Conservation (phyloP, 2,888 invertebrate genomes). For the Hydroisotoma schaefferi region DNA sequence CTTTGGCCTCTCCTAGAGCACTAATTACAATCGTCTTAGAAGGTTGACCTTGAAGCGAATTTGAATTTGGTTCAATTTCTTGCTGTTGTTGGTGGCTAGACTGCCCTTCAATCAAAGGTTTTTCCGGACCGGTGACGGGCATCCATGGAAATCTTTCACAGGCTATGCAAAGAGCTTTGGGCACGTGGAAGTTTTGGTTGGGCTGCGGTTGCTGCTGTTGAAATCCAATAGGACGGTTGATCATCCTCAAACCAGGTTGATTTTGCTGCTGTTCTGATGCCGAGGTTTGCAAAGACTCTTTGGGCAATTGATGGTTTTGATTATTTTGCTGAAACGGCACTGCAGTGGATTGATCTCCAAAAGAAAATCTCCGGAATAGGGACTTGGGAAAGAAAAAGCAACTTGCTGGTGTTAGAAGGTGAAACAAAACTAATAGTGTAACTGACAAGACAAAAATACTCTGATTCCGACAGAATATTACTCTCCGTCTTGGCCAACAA, state of each 20-base stretch:
- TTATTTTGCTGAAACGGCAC: constrained; percentile 10
- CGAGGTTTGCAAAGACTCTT: constrained; percentile 22
- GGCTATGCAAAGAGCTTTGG: constrained; percentile 45
- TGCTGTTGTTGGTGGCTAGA: constrained; percentile 7
- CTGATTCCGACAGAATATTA: too few species aligned
- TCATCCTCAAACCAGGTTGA: constrained; percentile 30
- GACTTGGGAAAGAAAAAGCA: constrained; percentile 42
- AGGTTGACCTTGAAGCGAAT: constrained; percentile 12
- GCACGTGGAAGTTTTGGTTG: constrained; percentile 42
- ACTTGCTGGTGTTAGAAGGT: constrained; percentile 13
- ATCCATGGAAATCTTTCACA: constrained; percentile 48
- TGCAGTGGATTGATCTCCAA: constrained; percentile 12
- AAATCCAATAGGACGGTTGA: constrained; percentile 22
- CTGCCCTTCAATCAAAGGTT: constrained; percentile 4
- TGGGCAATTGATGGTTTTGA: constrained; percentile 18
- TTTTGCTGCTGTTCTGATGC: constrained; percentile 17
- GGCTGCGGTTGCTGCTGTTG: constrained; percentile 19
- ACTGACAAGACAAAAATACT: too few species aligned
- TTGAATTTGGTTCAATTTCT: constrained; percentile 14
- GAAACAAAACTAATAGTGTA: constrained; percentile 2
- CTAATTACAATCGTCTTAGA: constrained; percentile 39
- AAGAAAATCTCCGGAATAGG: constrained; percentile 31
- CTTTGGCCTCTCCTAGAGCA: constrained; percentile 36
- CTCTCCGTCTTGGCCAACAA: too few species aligned
- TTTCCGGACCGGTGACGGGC: constrained; percentile 44